Evolutionary conservation across 2,113 vertebrate genomes (phyloP).

Genomic region (Circaetus gallicus): DNA sequence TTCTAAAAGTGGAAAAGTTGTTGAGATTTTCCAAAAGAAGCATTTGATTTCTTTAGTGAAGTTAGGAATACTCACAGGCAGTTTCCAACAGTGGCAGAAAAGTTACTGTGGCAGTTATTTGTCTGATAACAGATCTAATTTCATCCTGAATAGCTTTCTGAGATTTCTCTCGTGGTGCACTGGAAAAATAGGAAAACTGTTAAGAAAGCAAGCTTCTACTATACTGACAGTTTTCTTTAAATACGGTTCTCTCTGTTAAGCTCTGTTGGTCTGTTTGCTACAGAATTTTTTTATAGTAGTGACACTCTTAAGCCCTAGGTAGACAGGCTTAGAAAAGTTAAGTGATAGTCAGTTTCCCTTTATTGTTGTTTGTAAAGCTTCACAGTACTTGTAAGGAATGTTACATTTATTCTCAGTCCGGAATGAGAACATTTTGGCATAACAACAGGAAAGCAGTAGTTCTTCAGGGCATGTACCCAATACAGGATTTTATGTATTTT

Average conservation of each 20-base stretch:
- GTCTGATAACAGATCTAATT: slow-evolving; percentile 93
- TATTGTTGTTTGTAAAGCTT: not conserved
- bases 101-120: slow-evolving; percentile 93
- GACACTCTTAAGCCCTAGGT: not conserved
- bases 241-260: not conserved
- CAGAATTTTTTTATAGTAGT: not conserved
- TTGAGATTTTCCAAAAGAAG: not conserved
- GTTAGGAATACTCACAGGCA: slow-evolving; percentile 81
- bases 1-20: not conserved
- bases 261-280: not conserved
- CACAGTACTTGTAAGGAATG: not conserved
- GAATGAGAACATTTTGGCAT: not conserved
- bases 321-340: not conserved
- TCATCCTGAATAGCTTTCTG: slow-evolving; percentile 95
- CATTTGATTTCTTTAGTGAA: not conserved
- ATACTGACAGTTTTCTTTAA: not conserved
- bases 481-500: not conserved
- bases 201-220: not conserved
- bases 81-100: slow-evolving; percentile 92
- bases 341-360: not conserved
- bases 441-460: not conserved
- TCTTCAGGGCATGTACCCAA: accelerated
- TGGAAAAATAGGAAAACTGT: slow-evolving; percentile 50
- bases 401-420: not conserved
- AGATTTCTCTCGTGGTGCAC: slow-evolving; percentile 87